Evolutionary conservation across 2,113 vertebrate genomes (phyloP), one percentile per base, ranked within the genome.

Genomic region (Nerophis lumbriciformis): DNA sequence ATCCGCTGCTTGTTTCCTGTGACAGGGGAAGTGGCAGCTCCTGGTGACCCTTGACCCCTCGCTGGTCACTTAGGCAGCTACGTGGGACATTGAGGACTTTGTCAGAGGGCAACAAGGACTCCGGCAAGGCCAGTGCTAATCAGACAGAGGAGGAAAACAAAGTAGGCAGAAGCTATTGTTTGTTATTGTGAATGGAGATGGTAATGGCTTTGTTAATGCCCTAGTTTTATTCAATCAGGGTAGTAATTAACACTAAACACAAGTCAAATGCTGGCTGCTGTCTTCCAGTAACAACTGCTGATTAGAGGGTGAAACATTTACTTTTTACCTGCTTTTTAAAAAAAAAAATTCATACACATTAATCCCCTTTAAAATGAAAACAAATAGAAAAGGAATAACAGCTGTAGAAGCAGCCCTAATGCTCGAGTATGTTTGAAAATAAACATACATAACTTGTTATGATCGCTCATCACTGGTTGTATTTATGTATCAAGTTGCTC

Each of bases 11-110:
- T 87, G 82, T 85, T 86, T 84, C 80, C 74, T 80, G 69, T 88
- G 88, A 90, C 85, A 89, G 82, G 81, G 83, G 80, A 89, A 84
- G 86, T 88, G 88, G 86, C 88, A 89, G 88, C 72, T 84, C 69
- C 53, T 58, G 39, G 68, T 65, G 83, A 89, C 85, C 88, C 77
- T 55, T 79, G 79, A 86, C 72, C 85, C 80, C 66, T 53, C 53
- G 68, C 72, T 71, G 85, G 86, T 88, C 88, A 86, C 80, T 84
- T 83, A 83, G 92, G 92, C 92, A 91, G 89, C 91, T 92, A 89
- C 73, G 78, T 55, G 78, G 82, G 79, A 78, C 66, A 60, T 85
- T 82, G 77, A 86, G 79, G 79, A 80, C 85, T 86, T 85, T 83
- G 83, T 80, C 58, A 72, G 71, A 80, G 84, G 82, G 78, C 77